Evolutionary conservation across 2,113 vertebrate genomes (phyloP).

Genomic region (Struthidea cinerea): DNA sequence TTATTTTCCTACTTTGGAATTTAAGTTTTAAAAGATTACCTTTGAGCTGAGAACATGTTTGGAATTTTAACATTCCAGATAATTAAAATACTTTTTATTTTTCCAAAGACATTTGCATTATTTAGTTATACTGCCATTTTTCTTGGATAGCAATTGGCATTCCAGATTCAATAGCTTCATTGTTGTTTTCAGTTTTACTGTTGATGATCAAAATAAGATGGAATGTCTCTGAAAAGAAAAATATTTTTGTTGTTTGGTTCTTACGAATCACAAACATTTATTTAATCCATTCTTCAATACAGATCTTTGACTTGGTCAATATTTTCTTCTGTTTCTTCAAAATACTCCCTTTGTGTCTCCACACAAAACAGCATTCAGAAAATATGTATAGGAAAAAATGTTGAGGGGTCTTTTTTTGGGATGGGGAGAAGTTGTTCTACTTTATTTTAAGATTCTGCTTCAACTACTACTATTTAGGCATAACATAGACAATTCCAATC

Average conservation of each 20-base stretch:
- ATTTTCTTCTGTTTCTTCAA: slow-evolving; percentile 60
- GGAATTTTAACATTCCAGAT: neutral
- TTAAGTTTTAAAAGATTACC: neutral
- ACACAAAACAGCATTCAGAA: slow-evolving; percentile 46
- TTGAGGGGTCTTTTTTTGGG: neutral
- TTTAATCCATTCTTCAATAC: slow-evolving; percentile 59
- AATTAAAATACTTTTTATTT: neutral
- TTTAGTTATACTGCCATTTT: slow-evolving; percentile 34
- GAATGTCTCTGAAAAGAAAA: slow-evolving; percentile 60
- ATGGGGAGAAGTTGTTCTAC: neutral
- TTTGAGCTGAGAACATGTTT: neutral
- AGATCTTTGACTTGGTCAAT: slow-evolving; percentile 67
- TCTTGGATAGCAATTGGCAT: slow-evolving; percentile 52
- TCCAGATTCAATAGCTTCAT: slow-evolving; percentile 52
- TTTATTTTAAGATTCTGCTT: neutral
- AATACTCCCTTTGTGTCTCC: slow-evolving; percentile 58
- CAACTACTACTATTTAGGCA: neutral
- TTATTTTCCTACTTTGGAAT: neutral
- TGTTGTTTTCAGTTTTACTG: slow-evolving; percentile 51
- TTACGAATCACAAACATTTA: slow-evolving; percentile 65
- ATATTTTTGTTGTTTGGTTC: slow-evolving; percentile 66
- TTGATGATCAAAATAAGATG: slow-evolving; percentile 58
- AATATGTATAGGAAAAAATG: neutral
- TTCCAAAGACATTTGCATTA: slow-evolving; percentile 24
- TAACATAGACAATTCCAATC: neutral